Base-by-base conservation (phyloP, 30 jellyfish, hydroid and myxozoan genomes). In the Chrysaora quinquecirrha region DNA sequence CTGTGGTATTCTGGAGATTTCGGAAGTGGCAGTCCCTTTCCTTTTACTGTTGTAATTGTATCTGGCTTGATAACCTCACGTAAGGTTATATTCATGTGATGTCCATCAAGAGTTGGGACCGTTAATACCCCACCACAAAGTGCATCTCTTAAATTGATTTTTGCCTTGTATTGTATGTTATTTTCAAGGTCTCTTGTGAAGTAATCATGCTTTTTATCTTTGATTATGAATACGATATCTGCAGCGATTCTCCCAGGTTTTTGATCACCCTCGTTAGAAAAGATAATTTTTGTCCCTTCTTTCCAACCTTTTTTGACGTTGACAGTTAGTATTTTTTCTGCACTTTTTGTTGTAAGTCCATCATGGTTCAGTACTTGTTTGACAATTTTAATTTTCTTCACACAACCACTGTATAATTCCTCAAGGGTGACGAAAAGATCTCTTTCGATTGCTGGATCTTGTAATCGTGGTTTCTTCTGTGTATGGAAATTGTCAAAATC, bases 221-320 rank as follows among this genome's bases (percentile, higher is more conserved):
- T 78, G 16, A 91, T 78, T 7, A 49, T 78, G 29, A 91, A 84
- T 0, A 84, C 95, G 1, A 91, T 63, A 68, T 91, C 98, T 3
- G 98, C 94, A 33, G 98, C 89, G 0, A 91, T 64, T 29, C 77
- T 54, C 3, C 98, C 98, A 0, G 91, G 95, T 11, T 33, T 30
- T 52, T 91, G 90, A 71, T 91, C 98, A 1, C 98, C 98, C 79
- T 82, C 96, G 24, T 80, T 79, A 0, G 87, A 79, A 71, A 91
- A 91, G 1, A 96, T 91, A 38, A 91, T 85, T 78, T 85, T 91
- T 27, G 98, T 91, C 33, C 98, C 98, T 52, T 78, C 97, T 48
- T 91, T 91, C 98, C 98, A 91, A 1, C 98, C 98, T 84, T 91
- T 91, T 76, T 84, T 91, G 14, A 91, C 82, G 25, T 91, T 93